Base-by-base conservation (phyloP, 2,888 invertebrate species). In the Pandemis corylana region DNA sequence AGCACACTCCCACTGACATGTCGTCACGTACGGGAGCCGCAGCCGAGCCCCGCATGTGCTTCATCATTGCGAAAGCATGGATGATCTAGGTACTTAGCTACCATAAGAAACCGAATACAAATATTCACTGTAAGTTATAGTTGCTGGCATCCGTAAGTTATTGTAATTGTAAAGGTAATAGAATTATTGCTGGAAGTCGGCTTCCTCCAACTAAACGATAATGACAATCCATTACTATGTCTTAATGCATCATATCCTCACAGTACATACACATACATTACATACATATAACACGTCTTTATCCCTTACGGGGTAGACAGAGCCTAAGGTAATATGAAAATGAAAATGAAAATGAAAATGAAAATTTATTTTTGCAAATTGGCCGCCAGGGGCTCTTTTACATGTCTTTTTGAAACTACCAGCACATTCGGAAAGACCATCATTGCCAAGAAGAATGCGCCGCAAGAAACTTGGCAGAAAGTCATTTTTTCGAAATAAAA, bases 11-110 rank as follows among this genome's bases (percentile, higher is more conserved):
- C 71, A 89, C 83, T 85, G 82, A 83, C 83, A 61, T 74, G 74
- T 67, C 68, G 83, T 82, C 83, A 86, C 82, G 83, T 83, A 82
- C 56, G 56, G 56, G 83, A 81, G 84, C 88, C 90, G 87, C 83
- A 81, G 84, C 88, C 91, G 87, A 89, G 82, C 89, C 89, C 85
- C 78, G 77, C 76, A 85, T 86, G 79, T 86, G 84, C 85, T 78
- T 77, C 79, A 78, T 80, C 80, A 82, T 91, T 90, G 85, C 87
- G 85, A 89, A 89, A 89, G 82, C 81, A 80, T 77, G 62, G 77
- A 79, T 82, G 80, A 82, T 84, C 20, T 20, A 20, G 20, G 20
- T 36, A 36, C 28, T 36, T 36, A 36, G 28, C 81, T 86, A 82
- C 83, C 82, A 83, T 81, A 83, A 79, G 77, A 76, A 75, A 75